phyloP scores from a whole-genome alignment of 1,140 invertebrate genomes.

The Mesaphorura yosii region DNA sequence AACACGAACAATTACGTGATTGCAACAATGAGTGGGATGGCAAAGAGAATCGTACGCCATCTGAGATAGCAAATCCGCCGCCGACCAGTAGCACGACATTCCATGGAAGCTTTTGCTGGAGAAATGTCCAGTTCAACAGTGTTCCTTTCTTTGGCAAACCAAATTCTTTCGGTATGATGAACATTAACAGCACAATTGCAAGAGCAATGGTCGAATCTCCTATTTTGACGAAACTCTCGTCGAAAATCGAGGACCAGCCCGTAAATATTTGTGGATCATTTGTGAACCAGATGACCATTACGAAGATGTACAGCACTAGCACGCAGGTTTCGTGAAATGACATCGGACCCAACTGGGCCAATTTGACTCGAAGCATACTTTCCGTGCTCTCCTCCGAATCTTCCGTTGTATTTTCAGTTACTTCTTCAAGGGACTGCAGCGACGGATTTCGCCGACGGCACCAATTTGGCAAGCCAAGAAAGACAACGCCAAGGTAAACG shows the following conservation, averaged over 20 bases:
- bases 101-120: slow-evolving; percentile 13
- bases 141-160: too few relatives aligned
- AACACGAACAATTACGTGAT: too few relatives aligned
- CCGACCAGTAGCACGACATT: slow-evolving; percentile 32
- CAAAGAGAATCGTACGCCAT: too few relatives aligned
- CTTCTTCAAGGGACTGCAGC: too few relatives aligned
- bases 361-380: slow-evolving; percentile 16
- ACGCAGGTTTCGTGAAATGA: slow-evolving; percentile 43
- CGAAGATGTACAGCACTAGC: slow-evolving; percentile 38
- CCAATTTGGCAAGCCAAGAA: too few relatives aligned
- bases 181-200: slow-evolving; percentile 37
- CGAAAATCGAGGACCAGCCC: slow-evolving; percentile 43
- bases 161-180: slow-evolving; percentile 33
- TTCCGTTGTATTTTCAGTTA: too few relatives aligned
- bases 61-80: slow-evolving; percentile 45
- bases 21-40: too few relatives aligned
- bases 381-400: too few relatives aligned
- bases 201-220: slow-evolving; percentile 40
- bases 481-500: neutral
- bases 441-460: too few relatives aligned
- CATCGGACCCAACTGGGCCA: slow-evolving; percentile 4
- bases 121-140: slow-evolving; percentile 7
- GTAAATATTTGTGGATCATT: slow-evolving; percentile 42
- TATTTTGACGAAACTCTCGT: slow-evolving; percentile 18
- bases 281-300: slow-evolving; percentile 46